Percentiles rank a stretch among this genome's conserved stretches.
phyloP scores from a whole-genome alignment of 2,113 vertebrate genomes.

The Phrynocephalus versicolor region DNA sequence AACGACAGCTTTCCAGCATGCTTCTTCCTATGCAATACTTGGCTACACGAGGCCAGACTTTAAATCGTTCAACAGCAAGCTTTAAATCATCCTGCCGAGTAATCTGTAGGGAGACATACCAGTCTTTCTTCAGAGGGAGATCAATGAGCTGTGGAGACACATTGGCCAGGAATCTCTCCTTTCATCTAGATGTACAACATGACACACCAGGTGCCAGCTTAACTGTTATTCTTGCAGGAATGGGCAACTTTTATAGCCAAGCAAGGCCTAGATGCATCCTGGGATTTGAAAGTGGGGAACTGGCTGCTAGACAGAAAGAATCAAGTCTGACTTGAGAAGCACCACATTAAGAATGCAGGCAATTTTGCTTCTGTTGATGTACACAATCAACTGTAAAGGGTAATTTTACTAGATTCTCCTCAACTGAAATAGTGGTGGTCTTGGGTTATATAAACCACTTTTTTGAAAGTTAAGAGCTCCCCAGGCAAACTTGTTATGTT shows the following conservation, averaged over 20 bases:
- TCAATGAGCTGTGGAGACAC: conserved; percentile 77
- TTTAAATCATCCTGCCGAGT: conserved; percentile 73
- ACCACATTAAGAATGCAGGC: conserved; percentile 41
- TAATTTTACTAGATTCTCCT: too few species aligned
- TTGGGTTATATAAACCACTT: not conserved
- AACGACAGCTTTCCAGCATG: conserved; percentile 59
- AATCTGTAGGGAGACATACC: conserved; percentile 73
- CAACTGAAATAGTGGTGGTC: not conserved
- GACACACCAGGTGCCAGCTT: conserved; percentile 66
- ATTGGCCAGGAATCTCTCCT: conserved; percentile 69
- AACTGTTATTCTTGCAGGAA: conserved; percentile 63
- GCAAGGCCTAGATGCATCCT: conserved; percentile 39
- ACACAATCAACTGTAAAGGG: not conserved
- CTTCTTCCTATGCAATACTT: conserved; percentile 52
- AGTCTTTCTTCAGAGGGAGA: conserved; percentile 72
- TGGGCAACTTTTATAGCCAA: conserved; percentile 53
- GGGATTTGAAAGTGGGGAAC: conserved; percentile 64
- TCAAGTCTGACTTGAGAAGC: conserved; percentile 54
- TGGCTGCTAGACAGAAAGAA: conserved; percentile 56
- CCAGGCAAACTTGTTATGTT: too few species aligned
- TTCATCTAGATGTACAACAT: conserved; percentile 70
- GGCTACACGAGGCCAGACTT: conserved; percentile 66
- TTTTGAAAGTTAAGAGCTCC: not conserved
- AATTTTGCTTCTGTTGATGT: conserved; percentile 39
- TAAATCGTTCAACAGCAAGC: conserved; percentile 71